A percentile compares a stretch with the other conserved stretches of the same genome.
These are phyloP conservation scores for Myiagra hebetior DNA, from an alignment of 2,113 vertebrate species.

Conservation along the genomic window DNA sequence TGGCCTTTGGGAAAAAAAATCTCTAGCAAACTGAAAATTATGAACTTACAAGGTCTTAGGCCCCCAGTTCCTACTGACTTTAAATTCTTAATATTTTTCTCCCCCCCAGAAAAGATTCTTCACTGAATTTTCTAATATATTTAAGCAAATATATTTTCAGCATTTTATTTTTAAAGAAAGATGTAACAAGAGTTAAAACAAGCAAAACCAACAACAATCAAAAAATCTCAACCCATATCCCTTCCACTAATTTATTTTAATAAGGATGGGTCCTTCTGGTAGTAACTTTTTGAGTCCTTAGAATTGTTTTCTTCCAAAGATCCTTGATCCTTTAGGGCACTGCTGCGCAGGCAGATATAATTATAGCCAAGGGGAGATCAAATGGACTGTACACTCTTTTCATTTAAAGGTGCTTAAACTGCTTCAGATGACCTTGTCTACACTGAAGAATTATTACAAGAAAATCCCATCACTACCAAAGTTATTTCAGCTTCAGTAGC, in stretches of 20 bases:
- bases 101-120: neutral
- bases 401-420: neutral
- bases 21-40: neutral
- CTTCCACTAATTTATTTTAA: neutral
- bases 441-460: neutral
- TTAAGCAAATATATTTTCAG: neutral
- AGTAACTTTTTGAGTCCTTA: neutral
- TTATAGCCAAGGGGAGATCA: constrained; percentile 19
- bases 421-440: neutral
- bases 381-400: neutral
- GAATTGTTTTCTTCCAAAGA: neutral
- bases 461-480: neutral
- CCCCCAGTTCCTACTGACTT: neutral
- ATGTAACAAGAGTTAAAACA: neutral
- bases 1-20: neutral
- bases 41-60: neutral
- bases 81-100: neutral
- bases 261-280: neutral
- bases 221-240: neutral
- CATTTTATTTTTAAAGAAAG: neutral
- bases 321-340: neutral
- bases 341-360: neutral
- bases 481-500: neutral
- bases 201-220: neutral
- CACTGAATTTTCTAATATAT: neutral